Evolutionary conservation across 1,140 invertebrate genomes (phyloP).

Genomic region (Monomorium pharaonis): DNA sequence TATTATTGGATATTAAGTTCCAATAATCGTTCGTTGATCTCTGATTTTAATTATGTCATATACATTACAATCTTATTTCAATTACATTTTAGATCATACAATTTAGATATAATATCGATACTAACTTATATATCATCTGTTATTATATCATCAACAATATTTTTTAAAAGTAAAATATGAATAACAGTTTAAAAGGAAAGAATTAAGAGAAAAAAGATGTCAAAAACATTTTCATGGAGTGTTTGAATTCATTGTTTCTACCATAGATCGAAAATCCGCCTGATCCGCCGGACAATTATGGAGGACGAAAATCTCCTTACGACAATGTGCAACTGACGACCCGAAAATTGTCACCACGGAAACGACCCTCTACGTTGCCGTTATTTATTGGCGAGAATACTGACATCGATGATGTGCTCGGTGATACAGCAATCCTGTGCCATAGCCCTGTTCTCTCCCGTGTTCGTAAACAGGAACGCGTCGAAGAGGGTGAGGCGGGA

Average conservation of each 20-base stretch:
- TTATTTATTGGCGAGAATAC: slow-evolving; percentile 92
- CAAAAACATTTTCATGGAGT: neutral
- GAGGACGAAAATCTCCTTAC: slow-evolving; percentile 87
- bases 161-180: neutral
- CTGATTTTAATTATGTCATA: too few species aligned
- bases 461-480: slow-evolving; percentile 70
- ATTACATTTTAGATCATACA: neutral
- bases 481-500: slow-evolving; percentile 72
- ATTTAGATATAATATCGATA: neutral
- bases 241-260: neutral
- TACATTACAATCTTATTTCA: too few species aligned
- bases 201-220: too few species aligned
- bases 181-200: neutral
- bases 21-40: too few species aligned
- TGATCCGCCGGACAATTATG: slow-evolving; percentile 79
- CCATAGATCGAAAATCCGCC: slow-evolving; percentile 82
- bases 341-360: slow-evolving; percentile 75
- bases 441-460: slow-evolving; percentile 75
- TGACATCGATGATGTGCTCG: slow-evolving; percentile 94
- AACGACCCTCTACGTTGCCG: slow-evolving; percentile 80
- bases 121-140: neutral
- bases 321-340: slow-evolving; percentile 87
- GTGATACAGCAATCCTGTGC: slow-evolving; percentile 81
- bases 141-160: neutral
- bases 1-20: too few species aligned